These are phyloP conservation scores for Mormyrus iriodes DNA, from an alignment of 2,113 vertebrate genomes.

Conservation along the genomic window DNA sequence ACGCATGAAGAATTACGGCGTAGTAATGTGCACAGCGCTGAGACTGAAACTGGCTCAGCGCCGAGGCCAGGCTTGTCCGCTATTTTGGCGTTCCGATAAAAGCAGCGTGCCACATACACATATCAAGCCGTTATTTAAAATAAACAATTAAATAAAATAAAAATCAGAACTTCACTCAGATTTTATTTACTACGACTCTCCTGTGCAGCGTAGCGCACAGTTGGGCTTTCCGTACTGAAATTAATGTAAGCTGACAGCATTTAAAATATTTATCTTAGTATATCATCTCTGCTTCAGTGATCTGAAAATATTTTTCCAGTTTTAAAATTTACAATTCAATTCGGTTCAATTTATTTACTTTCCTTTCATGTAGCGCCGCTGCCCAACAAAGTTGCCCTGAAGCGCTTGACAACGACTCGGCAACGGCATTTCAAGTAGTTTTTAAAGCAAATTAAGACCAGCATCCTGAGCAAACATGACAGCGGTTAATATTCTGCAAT, in stretches of 20 bases:
- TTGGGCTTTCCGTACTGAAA: not conserved
- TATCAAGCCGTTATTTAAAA: not conserved
- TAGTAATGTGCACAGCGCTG: not conserved
- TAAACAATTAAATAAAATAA: not conserved
- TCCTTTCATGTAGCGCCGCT: not conserved
- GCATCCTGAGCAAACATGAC: not conserved
- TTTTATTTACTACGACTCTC: not conserved
- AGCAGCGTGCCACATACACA: not conserved
- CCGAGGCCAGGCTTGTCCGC: no score
- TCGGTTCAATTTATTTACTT: not conserved
- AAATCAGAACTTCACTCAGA: not conserved
- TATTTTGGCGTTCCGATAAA: not conserved
- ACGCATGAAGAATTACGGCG: not conserved
- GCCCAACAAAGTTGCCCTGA: not conserved
- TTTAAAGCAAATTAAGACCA: constrained; percentile 9
- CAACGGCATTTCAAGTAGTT: not conserved
- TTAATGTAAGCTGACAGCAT: constrained; percentile 3
- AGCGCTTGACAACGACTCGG: not conserved
- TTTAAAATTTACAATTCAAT: not conserved
- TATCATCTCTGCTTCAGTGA: not conserved
- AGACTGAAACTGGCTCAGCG: not conserved
- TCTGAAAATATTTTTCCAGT: not conserved
- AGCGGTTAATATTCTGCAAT: not conserved
- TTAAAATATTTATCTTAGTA: constrained; percentile 12
- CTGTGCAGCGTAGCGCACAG: not conserved